These are phyloP conservation scores for Clarias platycephalus DNA, from an alignment of 2,797 vertebrate species.

Conservation along the genomic window DNA sequence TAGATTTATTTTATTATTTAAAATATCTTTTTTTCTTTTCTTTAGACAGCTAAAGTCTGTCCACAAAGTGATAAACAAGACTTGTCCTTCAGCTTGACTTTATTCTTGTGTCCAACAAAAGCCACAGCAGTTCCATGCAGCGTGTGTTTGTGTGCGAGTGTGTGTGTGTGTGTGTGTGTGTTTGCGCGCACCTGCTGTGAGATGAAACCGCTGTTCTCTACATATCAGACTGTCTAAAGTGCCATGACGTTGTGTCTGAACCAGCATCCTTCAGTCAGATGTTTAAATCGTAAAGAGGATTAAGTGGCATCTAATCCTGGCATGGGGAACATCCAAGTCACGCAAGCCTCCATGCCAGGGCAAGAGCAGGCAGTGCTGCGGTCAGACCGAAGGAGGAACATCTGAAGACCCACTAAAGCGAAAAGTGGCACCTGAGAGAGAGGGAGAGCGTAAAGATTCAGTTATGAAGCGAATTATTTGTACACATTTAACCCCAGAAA, in stretches of 20 bases:
- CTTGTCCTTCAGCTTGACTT: constrained; percentile 39
- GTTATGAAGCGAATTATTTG: neutral
- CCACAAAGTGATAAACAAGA: constrained; percentile 25
- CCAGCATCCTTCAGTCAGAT: constrained; percentile 78
- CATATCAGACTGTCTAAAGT: constrained; percentile 73
- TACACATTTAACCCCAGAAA: neutral
- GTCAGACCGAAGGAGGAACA: constrained; percentile 68
- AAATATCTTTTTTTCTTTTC: neutral
- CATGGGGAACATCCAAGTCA: constrained; percentile 83
- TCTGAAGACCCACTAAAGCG: constrained; percentile 75
- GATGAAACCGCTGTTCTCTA: constrained; percentile 22
- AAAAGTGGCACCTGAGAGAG: constrained; percentile 73
- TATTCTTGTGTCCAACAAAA: constrained; percentile 46
- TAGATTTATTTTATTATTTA: neutral
- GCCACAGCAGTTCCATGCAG: constrained; percentile 40
- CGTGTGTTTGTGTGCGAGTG: constrained; percentile 45
- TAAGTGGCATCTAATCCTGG: constrained; percentile 65
- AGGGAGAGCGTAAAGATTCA: neutral
- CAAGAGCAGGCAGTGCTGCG: constrained; percentile 72
- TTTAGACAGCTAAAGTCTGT: constrained; percentile 31
- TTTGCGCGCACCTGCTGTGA: constrained; percentile 57
- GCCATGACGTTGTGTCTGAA: constrained; percentile 71
- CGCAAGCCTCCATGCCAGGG: constrained; percentile 75
- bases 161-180: constrained; percentile 53
- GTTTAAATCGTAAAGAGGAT: constrained; percentile 36